These are phyloP conservation scores for Hylomyscus alleni DNA, from an alignment of 2,797 vertebrate species.

Conservation along the genomic window DNA sequence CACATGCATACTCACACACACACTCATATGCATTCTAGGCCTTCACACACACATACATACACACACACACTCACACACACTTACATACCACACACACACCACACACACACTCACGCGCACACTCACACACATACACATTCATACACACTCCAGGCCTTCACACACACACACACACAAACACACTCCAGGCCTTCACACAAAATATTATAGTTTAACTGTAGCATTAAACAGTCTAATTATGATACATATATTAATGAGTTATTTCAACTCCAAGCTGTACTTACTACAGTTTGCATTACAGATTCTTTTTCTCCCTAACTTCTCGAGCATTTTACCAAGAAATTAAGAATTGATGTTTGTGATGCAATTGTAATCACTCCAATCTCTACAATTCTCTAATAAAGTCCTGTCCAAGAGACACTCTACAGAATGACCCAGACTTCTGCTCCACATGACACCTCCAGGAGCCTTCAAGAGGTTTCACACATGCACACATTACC, in stretches of 20 bases:
- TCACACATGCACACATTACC: not conserved
- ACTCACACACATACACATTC: too few species aligned
- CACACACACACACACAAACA: not conserved
- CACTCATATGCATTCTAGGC: too few species aligned
- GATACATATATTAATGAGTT: too few species aligned
- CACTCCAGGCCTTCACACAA: not conserved
- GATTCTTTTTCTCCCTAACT: not conserved
- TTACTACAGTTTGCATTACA: conserved; percentile 22
- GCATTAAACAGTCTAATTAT: not conserved
- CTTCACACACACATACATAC: not conserved
- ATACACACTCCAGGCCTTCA: too few species aligned
- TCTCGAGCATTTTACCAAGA: conserved; percentile 37
- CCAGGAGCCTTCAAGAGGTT: not conserved
- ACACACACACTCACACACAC: too few species aligned
- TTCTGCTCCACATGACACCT: not conserved
- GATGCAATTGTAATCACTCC: not conserved
- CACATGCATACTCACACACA: too few species aligned
- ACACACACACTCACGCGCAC: too few species aligned
- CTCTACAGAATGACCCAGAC: not conserved
- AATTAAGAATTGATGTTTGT: conserved; percentile 5
- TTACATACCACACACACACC: too few species aligned
- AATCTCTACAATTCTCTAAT: conserved; percentile 23
- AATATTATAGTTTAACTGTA: not conserved
- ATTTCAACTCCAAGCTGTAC: not conserved
- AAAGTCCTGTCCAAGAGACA: not conserved